phyloP scores from a whole-genome alignment of 1,140 invertebrate species.

The Trigoniulus corallinus region DNA sequence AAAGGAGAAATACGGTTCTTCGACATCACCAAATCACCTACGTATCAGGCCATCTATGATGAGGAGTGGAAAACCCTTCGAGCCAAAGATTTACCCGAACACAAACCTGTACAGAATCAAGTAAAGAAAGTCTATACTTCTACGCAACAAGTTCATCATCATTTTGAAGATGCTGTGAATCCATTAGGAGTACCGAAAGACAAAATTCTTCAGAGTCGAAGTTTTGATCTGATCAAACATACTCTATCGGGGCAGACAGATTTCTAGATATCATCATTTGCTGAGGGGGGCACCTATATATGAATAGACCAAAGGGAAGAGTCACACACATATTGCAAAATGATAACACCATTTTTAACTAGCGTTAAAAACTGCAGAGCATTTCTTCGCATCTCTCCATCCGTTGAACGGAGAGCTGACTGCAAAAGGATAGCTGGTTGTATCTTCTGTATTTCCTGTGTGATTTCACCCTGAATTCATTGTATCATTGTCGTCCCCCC shows the following conservation, averaged over 20 bases:
- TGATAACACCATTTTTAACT: too few relatives aligned
- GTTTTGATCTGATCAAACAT: conserved; percentile 1
- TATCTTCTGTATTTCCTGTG: too few relatives aligned
- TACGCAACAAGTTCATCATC: too few relatives aligned
- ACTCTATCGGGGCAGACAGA: not conserved
- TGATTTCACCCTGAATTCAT: too few relatives aligned
- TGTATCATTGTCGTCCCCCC: too few relatives aligned
- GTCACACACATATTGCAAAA: too few relatives aligned
- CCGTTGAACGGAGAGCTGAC: too few relatives aligned
- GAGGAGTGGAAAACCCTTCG: conserved; percentile 12
- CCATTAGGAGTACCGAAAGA: conserved; percentile 1
- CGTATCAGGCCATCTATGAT: conserved; percentile 12
- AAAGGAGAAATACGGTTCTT: not conserved
- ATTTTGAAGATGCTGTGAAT: conserved; percentile 2
- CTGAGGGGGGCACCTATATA: too few relatives aligned
- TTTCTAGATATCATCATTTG: conserved; percentile 1
- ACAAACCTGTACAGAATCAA: conserved; percentile 3
- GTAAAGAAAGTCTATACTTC: not conserved
- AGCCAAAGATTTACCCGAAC: conserved; percentile 4
- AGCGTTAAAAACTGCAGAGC: too few relatives aligned
- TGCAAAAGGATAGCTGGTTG: too few relatives aligned
- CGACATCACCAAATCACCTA: conserved; percentile 9
- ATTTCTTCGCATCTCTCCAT: too few relatives aligned
- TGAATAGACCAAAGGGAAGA: too few relatives aligned
- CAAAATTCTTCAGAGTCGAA: conserved; percentile 4